Evolutionary conservation across 64 coral and sea anemone species (phyloP), one percentile per base, ranked within the genome.

Genomic region (Platygyra sinensis): DNA sequence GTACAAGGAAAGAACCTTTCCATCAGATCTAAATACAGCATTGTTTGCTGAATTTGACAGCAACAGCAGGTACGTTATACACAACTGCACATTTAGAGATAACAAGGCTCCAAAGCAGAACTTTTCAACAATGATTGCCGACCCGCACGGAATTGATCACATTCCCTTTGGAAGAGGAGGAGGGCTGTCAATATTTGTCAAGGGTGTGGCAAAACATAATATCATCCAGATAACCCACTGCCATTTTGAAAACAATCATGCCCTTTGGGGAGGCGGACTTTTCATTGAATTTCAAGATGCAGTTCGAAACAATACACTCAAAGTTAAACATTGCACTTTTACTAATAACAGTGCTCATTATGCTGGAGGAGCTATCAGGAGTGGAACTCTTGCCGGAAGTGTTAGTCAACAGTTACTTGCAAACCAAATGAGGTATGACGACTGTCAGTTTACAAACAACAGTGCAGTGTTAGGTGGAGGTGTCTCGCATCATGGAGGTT

Each of bases 291-390:
- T 94, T 81, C 92, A 89, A 10, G 30, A 94, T 52, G 9, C 83
- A 13, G 78, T 87, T 30, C 33, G 64, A 39, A 78, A 67, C 29
- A 94, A 94, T 46, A 60, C 8, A 31, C 16, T 94, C 2, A 46
- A n/a, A 19, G 54, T 94, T 18, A 8, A 28, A 24, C 55, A 74
- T 64, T 87, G 86, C 82, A 19, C 60, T 14, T 83, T 94, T 62
- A 20, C 0, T 11, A 46, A 50, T 27, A 94, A 94, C 65, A 11
- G 14, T 54, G 93, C 82, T 0, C 10, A 63, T 12, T 30, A 78
- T 86, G 93, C 80, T 55, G 93, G 93, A 32, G 93, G 93, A 52
- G 93, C 32, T 46, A 61, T 90, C 19, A 86, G 93, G 72, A 90
- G 57, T 86, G 88, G 93, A 1, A 64, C 65, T 28, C 80, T 74